A percentile compares a stretch with the other conserved stretches of the same genome.
phyloP scores from a whole-genome alignment of 1,140 invertebrate genomes.

The Caligus rogercresseyi region DNA sequence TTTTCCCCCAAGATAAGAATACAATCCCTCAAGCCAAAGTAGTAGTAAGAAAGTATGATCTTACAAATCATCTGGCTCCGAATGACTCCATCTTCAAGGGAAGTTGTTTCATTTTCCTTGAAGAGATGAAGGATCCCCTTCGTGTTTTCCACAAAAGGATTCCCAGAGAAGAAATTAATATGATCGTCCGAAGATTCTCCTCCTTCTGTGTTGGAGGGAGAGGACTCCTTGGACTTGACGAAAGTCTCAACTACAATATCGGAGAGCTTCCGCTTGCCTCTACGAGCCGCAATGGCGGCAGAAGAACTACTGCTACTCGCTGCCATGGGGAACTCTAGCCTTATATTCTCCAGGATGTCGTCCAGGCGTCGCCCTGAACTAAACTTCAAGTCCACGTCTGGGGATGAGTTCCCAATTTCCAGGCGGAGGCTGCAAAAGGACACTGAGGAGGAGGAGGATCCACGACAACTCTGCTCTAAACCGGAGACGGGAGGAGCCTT shows the following conservation, averaged over 20 bases:
- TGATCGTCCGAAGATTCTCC: conserved; percentile 23
- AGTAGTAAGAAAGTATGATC: too few relatives aligned
- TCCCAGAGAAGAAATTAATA: conserved; percentile 69
- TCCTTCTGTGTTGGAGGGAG: background rate
- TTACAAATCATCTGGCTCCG: conserved; percentile 27
- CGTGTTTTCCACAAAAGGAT: conserved; percentile 87
- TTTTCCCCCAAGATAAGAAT: too few relatives aligned
- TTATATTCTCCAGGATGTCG: background rate
- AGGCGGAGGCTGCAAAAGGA: background rate
- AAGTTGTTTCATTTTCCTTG: conserved; percentile 40
- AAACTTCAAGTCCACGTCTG: background rate
- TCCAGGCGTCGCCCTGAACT: background rate
- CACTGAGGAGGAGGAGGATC: too few relatives aligned
- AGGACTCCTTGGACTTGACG: background rate
- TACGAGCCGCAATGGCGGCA: background rate
- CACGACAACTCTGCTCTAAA: too few relatives aligned
- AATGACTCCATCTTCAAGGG: conserved; percentile 30
- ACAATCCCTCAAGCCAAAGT: too few relatives aligned
- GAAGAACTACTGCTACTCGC: background rate
- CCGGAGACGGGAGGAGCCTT: too few relatives aligned
- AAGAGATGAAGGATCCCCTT: conserved; percentile 90
- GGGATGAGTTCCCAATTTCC: background rate
- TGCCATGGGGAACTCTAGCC: background rate
- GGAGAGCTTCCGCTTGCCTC: background rate
- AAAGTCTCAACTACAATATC: background rate